phyloP scores from a whole-genome alignment of 2,888 invertebrate species.

The Laspeyria flexula region DNA sequence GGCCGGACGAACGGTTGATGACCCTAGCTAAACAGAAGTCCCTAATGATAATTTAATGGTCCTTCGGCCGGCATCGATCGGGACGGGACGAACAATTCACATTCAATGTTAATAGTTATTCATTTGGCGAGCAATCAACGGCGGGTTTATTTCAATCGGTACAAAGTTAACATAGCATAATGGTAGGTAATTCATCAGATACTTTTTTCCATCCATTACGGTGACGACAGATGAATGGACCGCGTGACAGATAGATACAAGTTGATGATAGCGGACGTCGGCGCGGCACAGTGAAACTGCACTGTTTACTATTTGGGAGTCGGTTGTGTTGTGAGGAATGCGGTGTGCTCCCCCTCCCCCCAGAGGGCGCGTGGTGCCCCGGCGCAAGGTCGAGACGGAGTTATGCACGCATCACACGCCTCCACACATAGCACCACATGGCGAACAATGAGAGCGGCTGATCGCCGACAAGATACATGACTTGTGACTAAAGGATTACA shows the following conservation, averaged over 20 bases:
- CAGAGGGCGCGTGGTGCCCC: slow-evolving; percentile 25
- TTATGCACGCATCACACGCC: slow-evolving; percentile 50
- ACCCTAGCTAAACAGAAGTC: slow-evolving; percentile 54
- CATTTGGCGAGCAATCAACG: slow-evolving; percentile 38
- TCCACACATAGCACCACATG: too few relatives aligned
- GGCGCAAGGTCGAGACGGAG: slow-evolving; percentile 60
- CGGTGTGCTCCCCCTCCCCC: slow-evolving; percentile 14
- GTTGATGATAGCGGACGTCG: slow-evolving; percentile 41
- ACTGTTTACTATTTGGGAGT: slow-evolving; percentile 46
- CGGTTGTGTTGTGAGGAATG: slow-evolving; percentile 51
- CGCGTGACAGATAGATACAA: slow-evolving; percentile 44
- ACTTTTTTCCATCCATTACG: slow-evolving; percentile 42
- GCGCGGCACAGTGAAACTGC: slow-evolving; percentile 43
- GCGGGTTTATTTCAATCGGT: slow-evolving; percentile 30
- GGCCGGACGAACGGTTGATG: slow-evolving; percentile 66
- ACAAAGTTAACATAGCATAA: slow-evolving; percentile 42
- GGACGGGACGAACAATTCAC: slow-evolving; percentile 41
- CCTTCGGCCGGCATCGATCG: slow-evolving; percentile 31
- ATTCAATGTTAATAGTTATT: slow-evolving; percentile 50
- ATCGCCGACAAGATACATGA: slow-evolving; percentile 14
- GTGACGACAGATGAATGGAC: slow-evolving; percentile 62
- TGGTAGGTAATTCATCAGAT: slow-evolving; percentile 54
- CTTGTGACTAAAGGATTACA: slow-evolving; percentile 21
- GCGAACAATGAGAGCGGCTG: neutral
- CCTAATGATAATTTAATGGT: slow-evolving; percentile 53